phyloP scores from a whole-genome alignment of 2,113 vertebrate genomes.

The Pygoscelis antarcticus region DNA sequence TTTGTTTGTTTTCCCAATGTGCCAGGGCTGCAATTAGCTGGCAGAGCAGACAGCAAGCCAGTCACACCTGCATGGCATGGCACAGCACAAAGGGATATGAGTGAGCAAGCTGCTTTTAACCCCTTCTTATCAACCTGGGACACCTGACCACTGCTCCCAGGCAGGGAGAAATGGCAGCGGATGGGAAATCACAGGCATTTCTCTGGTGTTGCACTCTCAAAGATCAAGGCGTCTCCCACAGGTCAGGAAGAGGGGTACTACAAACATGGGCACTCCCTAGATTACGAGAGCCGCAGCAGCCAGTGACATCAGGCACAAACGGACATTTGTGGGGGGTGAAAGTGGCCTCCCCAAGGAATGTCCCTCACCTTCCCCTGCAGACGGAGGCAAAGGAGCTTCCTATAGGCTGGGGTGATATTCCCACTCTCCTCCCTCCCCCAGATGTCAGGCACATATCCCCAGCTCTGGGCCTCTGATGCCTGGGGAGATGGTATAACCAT shows the following conservation, averaged over 20 bases:
- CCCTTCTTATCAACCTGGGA: background rate
- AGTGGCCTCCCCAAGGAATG: background rate
- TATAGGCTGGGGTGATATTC: background rate
- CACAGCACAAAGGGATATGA: background rate
- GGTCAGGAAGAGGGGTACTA: fast-evolving
- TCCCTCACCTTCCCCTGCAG: background rate
- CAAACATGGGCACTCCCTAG: background rate
- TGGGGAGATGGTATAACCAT: background rate
- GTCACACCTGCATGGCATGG: background rate
- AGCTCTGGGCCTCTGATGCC: background rate
- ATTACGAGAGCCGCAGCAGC: fast-evolving
- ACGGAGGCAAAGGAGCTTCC: background rate
- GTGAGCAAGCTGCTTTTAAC: background rate
- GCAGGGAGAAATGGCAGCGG: background rate
- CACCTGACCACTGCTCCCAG: background rate
- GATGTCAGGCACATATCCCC: too few species aligned
- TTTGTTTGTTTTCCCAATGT: background rate
- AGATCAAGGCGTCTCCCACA: background rate
- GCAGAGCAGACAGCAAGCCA: background rate
- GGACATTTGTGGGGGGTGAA: background rate
- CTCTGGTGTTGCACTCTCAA: background rate
- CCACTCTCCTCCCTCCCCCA: background rate
- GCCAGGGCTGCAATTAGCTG: background rate
- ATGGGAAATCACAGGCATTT: background rate
- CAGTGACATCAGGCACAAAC: background rate